These are phyloP conservation scores for Grantiella picta DNA, from an alignment of 2,113 vertebrate genomes.

Conservation along the genomic window DNA sequence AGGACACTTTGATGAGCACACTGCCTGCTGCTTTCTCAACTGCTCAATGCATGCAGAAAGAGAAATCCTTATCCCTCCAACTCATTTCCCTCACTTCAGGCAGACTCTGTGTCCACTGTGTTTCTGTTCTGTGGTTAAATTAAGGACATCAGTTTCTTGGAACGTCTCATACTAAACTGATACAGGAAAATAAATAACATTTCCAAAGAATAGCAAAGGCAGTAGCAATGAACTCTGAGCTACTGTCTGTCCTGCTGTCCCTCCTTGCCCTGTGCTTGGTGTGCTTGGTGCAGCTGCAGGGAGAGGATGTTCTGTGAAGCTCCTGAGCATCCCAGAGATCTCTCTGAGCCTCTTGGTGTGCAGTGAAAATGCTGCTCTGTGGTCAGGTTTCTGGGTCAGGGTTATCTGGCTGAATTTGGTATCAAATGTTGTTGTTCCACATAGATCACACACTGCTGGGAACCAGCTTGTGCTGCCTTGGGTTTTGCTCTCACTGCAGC, in stretches of 20 bases:
- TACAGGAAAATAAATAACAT: neutral
- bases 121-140: neutral
- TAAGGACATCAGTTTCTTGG: neutral
- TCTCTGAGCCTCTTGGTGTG: neutral
- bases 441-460: neutral
- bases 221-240: no score
- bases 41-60: neutral
- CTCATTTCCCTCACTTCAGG: neutral
- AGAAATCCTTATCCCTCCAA: neutral
- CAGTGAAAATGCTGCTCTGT: neutral
- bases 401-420: neutral
- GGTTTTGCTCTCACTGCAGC: neutral
- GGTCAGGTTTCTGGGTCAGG: neutral
- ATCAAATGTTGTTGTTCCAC: neutral
- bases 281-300: accelerated
- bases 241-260: neutral
- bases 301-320: neutral
- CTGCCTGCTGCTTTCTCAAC: neutral
- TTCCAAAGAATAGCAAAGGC: neutral
- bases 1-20: neutral
- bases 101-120: neutral
- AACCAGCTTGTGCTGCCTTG: accelerated
- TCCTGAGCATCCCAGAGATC: no score
- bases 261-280: no score
- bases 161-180: neutral